A percentile compares a stretch with the other conserved stretches of the same genome.
Conservation (phyloP, 1,140 invertebrate species). For the Littorina saxatilis region DNA sequence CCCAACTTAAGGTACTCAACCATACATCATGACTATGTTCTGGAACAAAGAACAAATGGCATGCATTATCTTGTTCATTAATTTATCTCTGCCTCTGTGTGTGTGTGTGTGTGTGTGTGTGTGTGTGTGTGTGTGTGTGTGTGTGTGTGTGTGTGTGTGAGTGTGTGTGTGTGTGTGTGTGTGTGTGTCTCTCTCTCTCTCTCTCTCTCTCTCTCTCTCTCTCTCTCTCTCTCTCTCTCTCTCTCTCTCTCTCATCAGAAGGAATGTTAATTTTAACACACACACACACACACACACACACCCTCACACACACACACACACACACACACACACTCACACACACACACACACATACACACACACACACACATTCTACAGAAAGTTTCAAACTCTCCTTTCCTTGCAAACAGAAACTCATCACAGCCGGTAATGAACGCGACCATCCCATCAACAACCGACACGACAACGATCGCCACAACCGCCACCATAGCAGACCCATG, state of each 20-base stretch:
- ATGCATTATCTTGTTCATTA: too few relatives aligned
- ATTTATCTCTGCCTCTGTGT: neutral
- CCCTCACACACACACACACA: neutral
- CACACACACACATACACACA: neutral
- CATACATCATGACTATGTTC: too few relatives aligned
- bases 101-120: conserved; percentile 12
- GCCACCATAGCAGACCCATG: neutral
- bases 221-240: neutral
- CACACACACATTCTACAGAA: neutral
- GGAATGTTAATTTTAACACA: neutral
- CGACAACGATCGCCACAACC: neutral
- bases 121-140: conserved; percentile 6
- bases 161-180: neutral
- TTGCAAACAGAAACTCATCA: too few relatives aligned
- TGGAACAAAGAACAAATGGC: too few relatives aligned
- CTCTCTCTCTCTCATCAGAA: neutral
- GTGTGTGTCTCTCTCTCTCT: too few relatives aligned
- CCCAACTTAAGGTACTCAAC: too few relatives aligned
- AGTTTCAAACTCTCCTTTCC: neutral
- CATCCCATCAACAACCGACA: too few relatives aligned
- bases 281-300: conserved; percentile 6
- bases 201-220: conserved; percentile 9
- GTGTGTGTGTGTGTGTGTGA: conserved; percentile 11
- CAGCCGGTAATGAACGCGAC: too few relatives aligned
- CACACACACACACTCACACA: conserved; percentile 1